phyloP scores from a whole-genome alignment of 2,888 invertebrate species.

The Steinernema carpocapsae region DNA sequence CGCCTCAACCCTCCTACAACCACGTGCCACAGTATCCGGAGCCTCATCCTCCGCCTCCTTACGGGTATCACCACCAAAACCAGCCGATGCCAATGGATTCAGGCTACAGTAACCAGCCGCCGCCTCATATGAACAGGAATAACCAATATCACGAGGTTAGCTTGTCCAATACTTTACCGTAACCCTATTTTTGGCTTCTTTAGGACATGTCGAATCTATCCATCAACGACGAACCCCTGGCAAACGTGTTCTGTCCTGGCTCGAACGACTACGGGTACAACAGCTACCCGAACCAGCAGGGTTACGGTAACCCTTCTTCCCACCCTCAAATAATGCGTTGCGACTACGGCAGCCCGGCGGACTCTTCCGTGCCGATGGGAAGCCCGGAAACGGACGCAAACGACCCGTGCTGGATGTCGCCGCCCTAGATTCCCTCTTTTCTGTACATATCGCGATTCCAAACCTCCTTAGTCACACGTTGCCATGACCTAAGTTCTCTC shows the following conservation, averaged over 20 bases:
- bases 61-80: neutral
- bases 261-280: constrained; percentile 4
- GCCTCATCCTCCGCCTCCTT: neutral
- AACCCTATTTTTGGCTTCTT: neutral
- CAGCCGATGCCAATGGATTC: neutral
- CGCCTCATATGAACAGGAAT: too few relatives aligned
- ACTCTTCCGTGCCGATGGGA: constrained; percentile 5
- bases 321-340: neutral
- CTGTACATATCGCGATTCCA: neutral
- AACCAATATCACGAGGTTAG: neutral
- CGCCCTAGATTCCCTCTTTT: constrained; percentile 9
- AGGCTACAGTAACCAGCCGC: neutral
- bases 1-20: neutral
- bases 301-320: neutral
- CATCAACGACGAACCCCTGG: constrained; percentile 11
- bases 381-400: neutral
- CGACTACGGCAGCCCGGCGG: constrained; percentile 2
- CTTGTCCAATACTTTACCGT: neutral
- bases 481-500: neutral
- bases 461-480: constrained; percentile 7
- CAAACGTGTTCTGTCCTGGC: constrained; percentile 12
- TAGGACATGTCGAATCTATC: constrained; percentile 25
- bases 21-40: constrained; percentile 1
- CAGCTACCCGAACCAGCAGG: neutral
- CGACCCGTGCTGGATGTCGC: neutral